Conservation (phyloP, 92 coral and sea anemone genomes). For the Scolanthus callimorphus region DNA sequence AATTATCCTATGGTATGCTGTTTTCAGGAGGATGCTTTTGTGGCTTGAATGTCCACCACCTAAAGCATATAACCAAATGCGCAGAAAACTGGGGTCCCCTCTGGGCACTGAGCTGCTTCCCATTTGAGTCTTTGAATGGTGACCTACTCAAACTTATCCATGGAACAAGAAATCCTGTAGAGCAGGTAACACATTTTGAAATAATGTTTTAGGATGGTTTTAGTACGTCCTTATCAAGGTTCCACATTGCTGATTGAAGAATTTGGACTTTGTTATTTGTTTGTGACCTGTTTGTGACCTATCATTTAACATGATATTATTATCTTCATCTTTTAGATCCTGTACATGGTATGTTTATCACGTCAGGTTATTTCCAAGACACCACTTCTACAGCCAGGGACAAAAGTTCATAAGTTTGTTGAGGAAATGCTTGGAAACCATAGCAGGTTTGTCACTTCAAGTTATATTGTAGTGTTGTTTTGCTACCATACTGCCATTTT, state of each 20-base stretch:
- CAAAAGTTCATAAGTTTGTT: conserved; percentile 6
- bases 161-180: conserved; percentile 20
- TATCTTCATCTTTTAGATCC: neutral
- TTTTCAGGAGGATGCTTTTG: conserved; percentile 11
- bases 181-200: no score
- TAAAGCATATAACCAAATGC: conserved; percentile 19
- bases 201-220: no score
- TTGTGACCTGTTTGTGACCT: no score
- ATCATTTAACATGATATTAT: no score
- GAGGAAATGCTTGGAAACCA: conserved; percentile 5
- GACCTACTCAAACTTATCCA: conserved; percentile 12
- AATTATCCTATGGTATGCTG: neutral
- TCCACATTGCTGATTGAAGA: no score
- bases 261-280: no score
- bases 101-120: conserved; percentile 30
- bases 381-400: conserved; percentile 8
- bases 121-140: conserved; percentile 24
- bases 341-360: conserved; percentile 12
- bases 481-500: no score
- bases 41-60: conserved; percentile 18
- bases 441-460: conserved; percentile 1
- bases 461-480: neutral
- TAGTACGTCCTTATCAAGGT: no score
- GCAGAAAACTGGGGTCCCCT: conserved; percentile 32
- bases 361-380: conserved; percentile 7